These are phyloP conservation scores for Nixonia krombeini DNA, from an alignment of 1,140 invertebrate genomes.

Conservation along the genomic window DNA sequence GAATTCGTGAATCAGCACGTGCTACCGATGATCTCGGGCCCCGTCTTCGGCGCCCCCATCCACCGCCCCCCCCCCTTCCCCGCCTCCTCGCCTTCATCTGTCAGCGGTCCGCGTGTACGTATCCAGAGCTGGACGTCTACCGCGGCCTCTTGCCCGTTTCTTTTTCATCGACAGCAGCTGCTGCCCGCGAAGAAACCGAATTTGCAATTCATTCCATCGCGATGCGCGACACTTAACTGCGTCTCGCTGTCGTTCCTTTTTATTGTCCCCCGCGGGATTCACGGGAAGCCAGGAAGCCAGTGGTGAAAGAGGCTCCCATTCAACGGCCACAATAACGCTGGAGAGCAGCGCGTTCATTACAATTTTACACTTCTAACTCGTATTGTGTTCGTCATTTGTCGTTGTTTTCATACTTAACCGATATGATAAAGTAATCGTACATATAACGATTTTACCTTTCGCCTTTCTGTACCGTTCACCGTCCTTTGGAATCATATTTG, in stretches of 20 bases:
- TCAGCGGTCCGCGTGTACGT: constrained; percentile 21
- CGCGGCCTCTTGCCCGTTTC: constrained; percentile 46
- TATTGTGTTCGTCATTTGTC: no score
- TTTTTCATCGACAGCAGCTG: constrained; percentile 53
- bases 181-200: constrained; percentile 45
- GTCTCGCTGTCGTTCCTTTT: constrained; percentile 6
- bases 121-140: constrained; percentile 40
- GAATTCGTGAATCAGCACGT: constrained; percentile 61
- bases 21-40: constrained; percentile 55
- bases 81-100: constrained; percentile 19
- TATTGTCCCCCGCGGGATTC: background rate
- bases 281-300: background rate
- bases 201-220: constrained; percentile 62
- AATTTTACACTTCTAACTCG: no score
- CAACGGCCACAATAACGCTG: no score
- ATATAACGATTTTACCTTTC: background rate
- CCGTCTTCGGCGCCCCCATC: no score
- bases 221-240: constrained; percentile 26
- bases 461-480: background rate
- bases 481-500: no score
- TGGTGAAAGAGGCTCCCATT: background rate
- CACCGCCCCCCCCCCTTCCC: background rate
- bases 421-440: no score
- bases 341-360: no score
- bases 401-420: no score